Percentiles rank a stretch among this genome's conserved stretches.
Conservation (phyloP, 2,113 vertebrate genomes). For the Pseudopodoces humilis region DNA sequence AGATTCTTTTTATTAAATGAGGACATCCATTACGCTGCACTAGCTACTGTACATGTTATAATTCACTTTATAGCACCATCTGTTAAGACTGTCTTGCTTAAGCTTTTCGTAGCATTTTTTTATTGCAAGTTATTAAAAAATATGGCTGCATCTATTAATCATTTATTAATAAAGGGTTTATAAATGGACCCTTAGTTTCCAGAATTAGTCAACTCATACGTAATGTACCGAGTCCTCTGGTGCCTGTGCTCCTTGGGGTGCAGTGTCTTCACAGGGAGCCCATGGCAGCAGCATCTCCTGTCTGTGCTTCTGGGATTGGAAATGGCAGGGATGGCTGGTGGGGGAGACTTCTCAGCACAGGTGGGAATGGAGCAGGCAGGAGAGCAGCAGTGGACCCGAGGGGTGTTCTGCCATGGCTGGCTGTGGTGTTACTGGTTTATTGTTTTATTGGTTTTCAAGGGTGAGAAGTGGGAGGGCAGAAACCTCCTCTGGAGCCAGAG, state of each 20-base stretch:
- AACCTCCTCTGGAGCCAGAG: not conserved
- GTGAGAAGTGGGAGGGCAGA: not conserved
- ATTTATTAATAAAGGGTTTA: slow-evolving; percentile 61
- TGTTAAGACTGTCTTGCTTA: slow-evolving; percentile 57
- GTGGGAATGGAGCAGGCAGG: not conserved
- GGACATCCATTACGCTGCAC: slow-evolving; percentile 36
- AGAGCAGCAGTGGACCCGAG: not conserved
- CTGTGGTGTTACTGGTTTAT: not conserved
- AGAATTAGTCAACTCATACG: not conserved
- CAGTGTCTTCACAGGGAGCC: not conserved
- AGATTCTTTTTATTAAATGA: slow-evolving; percentile 48
- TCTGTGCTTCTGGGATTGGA: not conserved
- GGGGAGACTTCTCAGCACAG: not conserved
- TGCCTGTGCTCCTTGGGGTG: not conserved
- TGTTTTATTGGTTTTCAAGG: not conserved
- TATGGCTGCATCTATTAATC: slow-evolving; percentile 62
- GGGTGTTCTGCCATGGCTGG: not conserved
- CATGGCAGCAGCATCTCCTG: not conserved
- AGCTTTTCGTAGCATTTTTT: slow-evolving; percentile 47
- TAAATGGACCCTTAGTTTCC: slow-evolving; percentile 28
- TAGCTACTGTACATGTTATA: slow-evolving; percentile 44
- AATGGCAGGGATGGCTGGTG: not conserved
- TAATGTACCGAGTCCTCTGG: not conserved
- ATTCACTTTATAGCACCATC: slow-evolving; percentile 69
- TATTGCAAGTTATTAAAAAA: slow-evolving; percentile 67